phyloP scores from a whole-genome alignment of 2,113 vertebrate genomes.

The Apistogramma diplotaenia region DNA sequence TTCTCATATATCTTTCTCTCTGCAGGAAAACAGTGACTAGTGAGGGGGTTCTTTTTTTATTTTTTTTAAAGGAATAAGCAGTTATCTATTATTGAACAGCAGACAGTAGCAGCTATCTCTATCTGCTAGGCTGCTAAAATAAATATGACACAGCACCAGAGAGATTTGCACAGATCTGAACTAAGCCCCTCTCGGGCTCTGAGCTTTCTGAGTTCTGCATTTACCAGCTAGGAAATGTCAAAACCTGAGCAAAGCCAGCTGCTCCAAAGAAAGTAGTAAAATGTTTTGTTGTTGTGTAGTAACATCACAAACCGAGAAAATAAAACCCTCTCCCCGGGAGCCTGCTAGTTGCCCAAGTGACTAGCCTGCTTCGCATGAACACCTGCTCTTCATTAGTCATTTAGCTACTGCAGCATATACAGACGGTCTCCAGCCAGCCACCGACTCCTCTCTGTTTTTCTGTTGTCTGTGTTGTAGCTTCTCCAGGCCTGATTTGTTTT shows the following conservation, averaged over 20 bases:
- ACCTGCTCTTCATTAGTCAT: constrained; percentile 18
- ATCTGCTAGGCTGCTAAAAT: constrained; percentile 57
- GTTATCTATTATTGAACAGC: constrained; percentile 71
- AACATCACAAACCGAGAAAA: neutral
- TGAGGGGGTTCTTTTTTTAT: neutral
- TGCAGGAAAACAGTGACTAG: constrained; percentile 45
- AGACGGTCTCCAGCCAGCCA: neutral
- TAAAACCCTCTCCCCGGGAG: neutral
- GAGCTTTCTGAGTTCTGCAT: constrained; percentile 3
- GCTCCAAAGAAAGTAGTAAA: constrained; percentile 14
- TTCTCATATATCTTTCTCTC: constrained; percentile 33
- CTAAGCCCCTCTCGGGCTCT: constrained; percentile 17
- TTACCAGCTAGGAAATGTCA: constrained; percentile 11
- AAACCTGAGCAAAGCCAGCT: neutral
- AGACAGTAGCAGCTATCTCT: constrained; percentile 59
- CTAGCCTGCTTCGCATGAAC: neutral
- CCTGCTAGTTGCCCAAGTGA: neutral
- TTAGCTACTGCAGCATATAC: neutral
- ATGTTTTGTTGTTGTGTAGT: neutral
- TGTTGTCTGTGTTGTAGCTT: neutral
- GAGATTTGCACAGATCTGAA: constrained; percentile 53
- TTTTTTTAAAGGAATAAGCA: constrained; percentile 23
- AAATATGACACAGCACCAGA: constrained; percentile 60
- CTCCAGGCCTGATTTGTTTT: neutral
- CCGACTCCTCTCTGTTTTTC: neutral